These are phyloP conservation scores for Callinectes sapidus DNA, from an alignment of 2,888 invertebrate species.

Conservation along the genomic window DNA sequence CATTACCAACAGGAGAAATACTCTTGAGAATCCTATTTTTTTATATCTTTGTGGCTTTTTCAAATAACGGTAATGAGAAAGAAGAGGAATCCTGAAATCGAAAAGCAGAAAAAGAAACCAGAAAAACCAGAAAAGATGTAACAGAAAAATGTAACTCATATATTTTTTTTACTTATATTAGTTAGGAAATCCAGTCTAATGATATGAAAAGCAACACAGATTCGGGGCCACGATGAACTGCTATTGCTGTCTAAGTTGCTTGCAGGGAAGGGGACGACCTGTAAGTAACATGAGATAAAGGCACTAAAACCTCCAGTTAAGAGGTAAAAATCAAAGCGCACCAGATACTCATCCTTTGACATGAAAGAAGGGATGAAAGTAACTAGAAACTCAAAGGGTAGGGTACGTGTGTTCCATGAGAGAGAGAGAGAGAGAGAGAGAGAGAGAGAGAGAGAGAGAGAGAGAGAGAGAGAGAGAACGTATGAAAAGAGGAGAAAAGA, in stretches of 20 bases:
- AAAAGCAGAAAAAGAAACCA: too few relatives aligned
- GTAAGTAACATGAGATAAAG: background rate
- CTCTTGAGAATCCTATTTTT: too few relatives aligned
- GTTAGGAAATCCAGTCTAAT: background rate
- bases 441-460: background rate
- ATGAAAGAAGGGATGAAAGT: slow-evolving; percentile 20
- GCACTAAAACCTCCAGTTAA: background rate
- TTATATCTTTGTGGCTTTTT: too few relatives aligned
- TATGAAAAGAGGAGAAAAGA: background rate
- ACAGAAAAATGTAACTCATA: too few relatives aligned
- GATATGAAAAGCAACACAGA: background rate
- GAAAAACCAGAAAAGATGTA: too few relatives aligned
- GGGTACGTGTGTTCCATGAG: too few relatives aligned
- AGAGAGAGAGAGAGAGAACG: slow-evolving; percentile 20
- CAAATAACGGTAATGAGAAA: too few relatives aligned
- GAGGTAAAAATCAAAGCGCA: background rate
- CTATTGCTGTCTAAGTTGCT: background rate
- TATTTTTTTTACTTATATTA: too few relatives aligned
- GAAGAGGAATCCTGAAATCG: too few relatives aligned
- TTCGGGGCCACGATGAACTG: background rate
- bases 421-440: background rate
- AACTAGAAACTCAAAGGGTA: background rate
- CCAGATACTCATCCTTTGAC: background rate
- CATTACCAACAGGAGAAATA: too few relatives aligned
- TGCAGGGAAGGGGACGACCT: background rate